Conservation (phyloP, 2,888 invertebrate genomes). For the Drymonia ruficornis region DNA sequence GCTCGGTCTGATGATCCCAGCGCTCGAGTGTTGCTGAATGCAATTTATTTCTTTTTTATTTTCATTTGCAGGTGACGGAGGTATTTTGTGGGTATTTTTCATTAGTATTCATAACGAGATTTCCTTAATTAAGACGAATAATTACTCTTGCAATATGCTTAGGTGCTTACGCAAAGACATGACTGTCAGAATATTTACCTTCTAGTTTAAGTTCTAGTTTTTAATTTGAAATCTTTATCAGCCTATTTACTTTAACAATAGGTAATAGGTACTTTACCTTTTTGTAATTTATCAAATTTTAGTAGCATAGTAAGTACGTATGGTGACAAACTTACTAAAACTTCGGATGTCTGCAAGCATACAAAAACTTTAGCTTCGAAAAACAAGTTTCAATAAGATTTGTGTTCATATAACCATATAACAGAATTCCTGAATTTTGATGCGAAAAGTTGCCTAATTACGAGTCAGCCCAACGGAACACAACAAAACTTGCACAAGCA, state of each 20-base stretch:
- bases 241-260: too few relatives aligned
- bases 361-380: background rate
- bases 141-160: too few relatives aligned
- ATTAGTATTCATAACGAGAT: too few relatives aligned
- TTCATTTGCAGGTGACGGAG: slow-evolving; percentile 14
- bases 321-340: background rate
- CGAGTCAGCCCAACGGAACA: slow-evolving; percentile 32
- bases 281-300: background rate
- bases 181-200: too few relatives aligned
- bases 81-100: background rate
- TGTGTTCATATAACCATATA: slow-evolving; percentile 12
- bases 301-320: background rate
- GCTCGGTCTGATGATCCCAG: slow-evolving; percentile 38
- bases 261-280: too few relatives aligned
- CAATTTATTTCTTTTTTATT: slow-evolving; percentile 36
- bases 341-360: background rate
- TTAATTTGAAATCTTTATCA: too few relatives aligned
- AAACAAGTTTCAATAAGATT: slow-evolving; percentile 4
- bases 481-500: slow-evolving; percentile 36
- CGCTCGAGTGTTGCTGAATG: slow-evolving; percentile 34
- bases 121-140: too few relatives aligned
- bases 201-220: too few relatives aligned
- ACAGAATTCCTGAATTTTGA: slow-evolving; percentile 33
- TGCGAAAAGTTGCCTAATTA: slow-evolving; percentile 26
- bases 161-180: too few relatives aligned